phyloP scores from a whole-genome alignment of 2,888 invertebrate genomes.

The Taphrorychus bicolor region DNA sequence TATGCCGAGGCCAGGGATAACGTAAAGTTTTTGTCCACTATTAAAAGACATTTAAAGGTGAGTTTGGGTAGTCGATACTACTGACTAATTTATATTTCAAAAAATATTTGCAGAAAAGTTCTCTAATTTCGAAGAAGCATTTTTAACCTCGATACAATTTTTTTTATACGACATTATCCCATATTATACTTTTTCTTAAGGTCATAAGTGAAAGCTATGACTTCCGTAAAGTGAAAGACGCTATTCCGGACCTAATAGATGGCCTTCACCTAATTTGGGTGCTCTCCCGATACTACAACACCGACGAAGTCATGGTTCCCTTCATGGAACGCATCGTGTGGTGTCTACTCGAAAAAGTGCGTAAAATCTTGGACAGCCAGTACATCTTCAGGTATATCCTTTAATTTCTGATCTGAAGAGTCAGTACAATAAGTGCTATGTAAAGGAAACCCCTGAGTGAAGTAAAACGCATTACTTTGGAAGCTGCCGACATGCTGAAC shows the following conservation, averaged over 20 bases:
- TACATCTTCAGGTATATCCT: slow-evolving; percentile 75
- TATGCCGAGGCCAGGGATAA: slow-evolving; percentile 80
- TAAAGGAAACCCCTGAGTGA: slow-evolving; percentile 44
- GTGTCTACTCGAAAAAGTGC: slow-evolving; percentile 80
- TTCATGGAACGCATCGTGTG: slow-evolving; percentile 83
- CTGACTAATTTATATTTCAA: too few species aligned
- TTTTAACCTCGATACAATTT: too few species aligned
- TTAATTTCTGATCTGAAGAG: neutral
- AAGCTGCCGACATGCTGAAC: slow-evolving; percentile 73
- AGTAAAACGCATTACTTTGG: slow-evolving; percentile 56
- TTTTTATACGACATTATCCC: slow-evolving; percentile 9
- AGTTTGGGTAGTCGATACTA: too few species aligned
- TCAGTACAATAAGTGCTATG: neutral
- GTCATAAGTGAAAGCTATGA: slow-evolving; percentile 62
- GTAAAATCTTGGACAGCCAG: slow-evolving; percentile 72
- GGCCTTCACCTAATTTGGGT: slow-evolving; percentile 92
- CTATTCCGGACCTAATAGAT: slow-evolving; percentile 81
- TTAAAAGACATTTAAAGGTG: slow-evolving; percentile 76
- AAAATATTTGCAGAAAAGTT: too few species aligned
- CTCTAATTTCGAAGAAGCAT: too few species aligned
- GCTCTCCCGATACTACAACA: slow-evolving; percentile 83
- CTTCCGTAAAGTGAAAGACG: slow-evolving; percentile 74
- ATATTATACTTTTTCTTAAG: slow-evolving; percentile 50
- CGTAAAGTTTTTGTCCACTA: slow-evolving; percentile 76
- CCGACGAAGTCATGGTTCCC: slow-evolving; percentile 85